phyloP scores from a whole-genome alignment of 2,113 vertebrate genomes.

The Solea senegalensis region DNA sequence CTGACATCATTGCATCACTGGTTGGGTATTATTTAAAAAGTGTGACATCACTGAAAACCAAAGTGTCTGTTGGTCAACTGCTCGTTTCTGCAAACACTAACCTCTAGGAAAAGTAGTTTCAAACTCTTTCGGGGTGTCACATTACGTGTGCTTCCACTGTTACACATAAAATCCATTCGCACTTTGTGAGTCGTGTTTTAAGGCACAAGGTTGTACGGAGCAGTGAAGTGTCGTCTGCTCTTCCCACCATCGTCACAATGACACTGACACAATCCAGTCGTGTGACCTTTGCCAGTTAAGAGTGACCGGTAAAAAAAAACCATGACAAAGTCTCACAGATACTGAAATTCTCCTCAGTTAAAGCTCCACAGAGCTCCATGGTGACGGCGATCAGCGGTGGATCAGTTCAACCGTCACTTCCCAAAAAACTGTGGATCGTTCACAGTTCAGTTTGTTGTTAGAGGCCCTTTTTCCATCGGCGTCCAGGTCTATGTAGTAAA shows the following conservation, averaged over 20 bases:
- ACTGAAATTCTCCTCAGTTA: constrained; percentile 1
- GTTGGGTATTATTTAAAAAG: background rate
- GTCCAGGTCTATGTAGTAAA: constrained; percentile 48
- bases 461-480: constrained; percentile 38
- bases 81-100: constrained; percentile 8
- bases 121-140: background rate
- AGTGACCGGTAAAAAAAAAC: constrained; percentile 4
- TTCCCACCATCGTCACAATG: background rate
- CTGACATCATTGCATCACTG: constrained; percentile 5
- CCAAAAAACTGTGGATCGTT: constrained; percentile 37
- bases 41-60: background rate
- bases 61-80: background rate
- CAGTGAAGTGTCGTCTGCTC: background rate
- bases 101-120: background rate
- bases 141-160: background rate
- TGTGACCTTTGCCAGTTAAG: background rate
- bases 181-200: constrained; percentile 50
- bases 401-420: constrained; percentile 8
- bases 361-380: background rate
- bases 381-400: constrained; percentile 1
- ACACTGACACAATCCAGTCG: constrained; percentile 3
- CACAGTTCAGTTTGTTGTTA: constrained; percentile 58
- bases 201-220: constrained; percentile 23
- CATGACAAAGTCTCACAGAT: background rate
- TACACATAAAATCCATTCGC: constrained; percentile 20